Base-by-base conservation (phyloP, 2,888 invertebrate genomes). In the Anticlea derivata region DNA sequence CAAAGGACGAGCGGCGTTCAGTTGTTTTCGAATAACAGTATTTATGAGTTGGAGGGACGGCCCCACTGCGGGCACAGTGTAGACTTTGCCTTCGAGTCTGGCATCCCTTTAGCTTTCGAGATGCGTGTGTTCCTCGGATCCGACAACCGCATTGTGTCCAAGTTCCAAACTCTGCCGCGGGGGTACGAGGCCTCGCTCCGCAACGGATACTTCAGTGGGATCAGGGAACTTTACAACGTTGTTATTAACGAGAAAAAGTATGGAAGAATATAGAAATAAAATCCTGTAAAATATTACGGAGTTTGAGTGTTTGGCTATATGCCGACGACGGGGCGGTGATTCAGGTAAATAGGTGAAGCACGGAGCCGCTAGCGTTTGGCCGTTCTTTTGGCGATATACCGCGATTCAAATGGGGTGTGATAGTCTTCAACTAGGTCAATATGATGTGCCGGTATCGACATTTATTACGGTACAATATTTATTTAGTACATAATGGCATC, bases 401-500 rank as follows among this genome's bases (percentile, higher is more conserved):
- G 52, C 59, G 55, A 57, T 65, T 44, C 60, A 64, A 71, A 73
- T 71, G 57, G 62, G 61, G 69, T 58, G 66, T 72, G 71, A 75
- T 77, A 75, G 73, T 74, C 58, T 70, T 72, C 59, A 82, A 75
- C 65, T 78, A 60, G 79, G 80, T 77, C 78, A 78, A 79, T 82
- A 80, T 81, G 73, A 80, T 83, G 75, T 83, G 74, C 73, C 58
- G 61, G 64, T 68, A 74, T 67, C 67, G 69, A 73, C 70, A 82
- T 80, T 75, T 85, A 82, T 83, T 78, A 73, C 73, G 79, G 75
- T 82, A 85, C 80, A 84, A 83, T 88, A 88, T 88, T 88, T 89
- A 83, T 87, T 86, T 86, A 87, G 83, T 87, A 90, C 78, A 89
- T 89, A 89, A 84, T 82, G 82, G 77, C 86, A 86, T 85, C 82